phyloP scores from a whole-genome alignment of 2,797 vertebrate genomes.

The Sebastes cheni region DNA sequence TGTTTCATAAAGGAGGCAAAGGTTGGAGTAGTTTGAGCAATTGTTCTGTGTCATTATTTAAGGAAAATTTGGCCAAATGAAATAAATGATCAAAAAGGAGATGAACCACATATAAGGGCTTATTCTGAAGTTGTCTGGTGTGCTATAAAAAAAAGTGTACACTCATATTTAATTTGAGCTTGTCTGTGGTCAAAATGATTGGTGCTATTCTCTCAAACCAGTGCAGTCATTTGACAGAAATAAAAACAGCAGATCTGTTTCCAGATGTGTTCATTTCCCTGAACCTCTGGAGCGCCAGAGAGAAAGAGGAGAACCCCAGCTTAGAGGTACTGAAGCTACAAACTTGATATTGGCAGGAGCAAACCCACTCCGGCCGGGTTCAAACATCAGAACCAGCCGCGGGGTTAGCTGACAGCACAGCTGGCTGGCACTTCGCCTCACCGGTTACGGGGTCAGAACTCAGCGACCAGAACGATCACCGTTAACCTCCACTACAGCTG shows the following conservation, averaged over 20 bases:
- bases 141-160: background rate
- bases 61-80: background rate
- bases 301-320: conserved; percentile 2
- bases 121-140: background rate
- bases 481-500: conserved; percentile 69
- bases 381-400: conserved; percentile 37
- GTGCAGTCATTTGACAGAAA: conserved; percentile 1
- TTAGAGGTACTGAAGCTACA: conserved; percentile 20
- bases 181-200: background rate
- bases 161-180: background rate
- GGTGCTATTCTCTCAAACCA: background rate
- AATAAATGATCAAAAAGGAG: background rate
- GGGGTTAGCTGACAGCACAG: conserved; percentile 83
- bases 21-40: background rate
- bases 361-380: conserved; percentile 11
- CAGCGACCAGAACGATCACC: conserved; percentile 68
- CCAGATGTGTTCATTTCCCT: conserved; percentile 4
- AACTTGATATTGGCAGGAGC: conserved; percentile 78
- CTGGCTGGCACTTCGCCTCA: conserved; percentile 86
- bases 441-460: conserved; percentile 84
- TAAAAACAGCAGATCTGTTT: conserved; percentile 4
- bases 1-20: background rate
- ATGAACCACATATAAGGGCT: background rate
- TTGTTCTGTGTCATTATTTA: background rate
- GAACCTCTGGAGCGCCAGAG: conserved; percentile 4